Evolutionary conservation across 2,113 vertebrate species (phyloP).

Genomic region (Mastomys coucha): DNA sequence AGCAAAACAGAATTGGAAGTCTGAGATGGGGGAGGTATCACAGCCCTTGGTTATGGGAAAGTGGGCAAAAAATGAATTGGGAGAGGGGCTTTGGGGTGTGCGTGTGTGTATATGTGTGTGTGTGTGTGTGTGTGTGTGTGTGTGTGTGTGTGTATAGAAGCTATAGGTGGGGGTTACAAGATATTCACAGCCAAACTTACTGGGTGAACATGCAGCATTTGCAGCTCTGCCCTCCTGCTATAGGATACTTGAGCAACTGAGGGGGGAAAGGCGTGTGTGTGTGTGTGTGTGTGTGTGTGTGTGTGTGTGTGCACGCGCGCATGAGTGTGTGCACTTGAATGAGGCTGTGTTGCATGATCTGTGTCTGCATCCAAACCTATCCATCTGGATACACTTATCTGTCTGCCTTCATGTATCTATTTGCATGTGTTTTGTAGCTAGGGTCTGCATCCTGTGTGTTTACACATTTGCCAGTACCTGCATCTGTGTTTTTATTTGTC

Average conservation of each 20-base stretch:
- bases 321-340: not conserved
- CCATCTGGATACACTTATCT: not conserved
- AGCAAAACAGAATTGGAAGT: constrained; percentile 60
- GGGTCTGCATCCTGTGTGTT: not conserved
- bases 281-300: not conserved
- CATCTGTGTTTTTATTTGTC: not conserved
- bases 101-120: not conserved
- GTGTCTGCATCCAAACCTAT: not conserved
- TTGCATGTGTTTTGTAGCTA: not conserved
- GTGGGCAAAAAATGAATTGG: constrained; percentile 39
- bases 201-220: not conserved
- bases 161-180: not conserved
- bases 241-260: not conserved
- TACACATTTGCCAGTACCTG: not conserved
- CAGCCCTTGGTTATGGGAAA: constrained; percentile 36
- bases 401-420: not conserved
- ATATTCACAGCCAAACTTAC: not conserved
- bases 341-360: not conserved
- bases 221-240: not conserved
- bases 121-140: not conserved
- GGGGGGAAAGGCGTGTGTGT: not conserved
- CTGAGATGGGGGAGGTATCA: constrained; percentile 63
- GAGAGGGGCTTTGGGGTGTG: constrained; percentile 60
- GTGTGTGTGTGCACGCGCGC: not conserved
- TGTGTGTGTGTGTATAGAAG: not conserved